Percentiles rank a stretch among this genome's conserved stretches.
Conservation (phyloP, 1,140 invertebrate species). For the Thaumetopoea pityocampa region DNA sequence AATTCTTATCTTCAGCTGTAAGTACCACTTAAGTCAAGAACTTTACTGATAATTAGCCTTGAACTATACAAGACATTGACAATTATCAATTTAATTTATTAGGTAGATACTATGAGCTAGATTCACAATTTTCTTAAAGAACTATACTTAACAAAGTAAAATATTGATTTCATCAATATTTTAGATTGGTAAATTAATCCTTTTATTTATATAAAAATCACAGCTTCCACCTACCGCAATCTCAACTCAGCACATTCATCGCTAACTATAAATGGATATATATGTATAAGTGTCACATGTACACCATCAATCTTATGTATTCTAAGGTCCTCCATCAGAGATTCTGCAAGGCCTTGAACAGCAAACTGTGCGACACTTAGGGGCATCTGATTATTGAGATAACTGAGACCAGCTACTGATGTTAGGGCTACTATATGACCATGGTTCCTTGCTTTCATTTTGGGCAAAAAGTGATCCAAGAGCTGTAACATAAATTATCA, state of each 20-base stretch:
- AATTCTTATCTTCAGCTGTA: no score
- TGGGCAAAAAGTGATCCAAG: constrained; percentile 80
- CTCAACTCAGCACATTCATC: constrained; percentile 76
- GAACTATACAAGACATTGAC: no score
- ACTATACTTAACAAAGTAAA: no score
- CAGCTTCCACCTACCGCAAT: constrained; percentile 77
- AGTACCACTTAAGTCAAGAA: no score
- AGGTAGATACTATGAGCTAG: no score
- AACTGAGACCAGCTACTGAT: constrained; percentile 83
- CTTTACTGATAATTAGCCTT: no score
- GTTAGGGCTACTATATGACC: constrained; percentile 84
- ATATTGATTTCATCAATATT: no score
- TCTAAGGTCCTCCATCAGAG: constrained; percentile 77
- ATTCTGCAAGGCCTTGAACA: constrained; percentile 80
- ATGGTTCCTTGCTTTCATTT: constrained; percentile 79
- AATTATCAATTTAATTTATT: no score
- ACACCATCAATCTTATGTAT: constrained; percentile 75
- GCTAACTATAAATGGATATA: constrained; percentile 80
- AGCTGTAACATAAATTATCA: constrained; percentile 75
- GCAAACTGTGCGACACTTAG: constrained; percentile 85
- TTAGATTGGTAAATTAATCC: no score
- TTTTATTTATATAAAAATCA: no score
- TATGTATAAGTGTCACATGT: constrained; percentile 77
- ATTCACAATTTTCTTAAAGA: no score
- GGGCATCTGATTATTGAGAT: constrained; percentile 78